Evolutionary conservation across 2,113 vertebrate species (phyloP).

Genomic region (Actinemys pallida): DNA sequence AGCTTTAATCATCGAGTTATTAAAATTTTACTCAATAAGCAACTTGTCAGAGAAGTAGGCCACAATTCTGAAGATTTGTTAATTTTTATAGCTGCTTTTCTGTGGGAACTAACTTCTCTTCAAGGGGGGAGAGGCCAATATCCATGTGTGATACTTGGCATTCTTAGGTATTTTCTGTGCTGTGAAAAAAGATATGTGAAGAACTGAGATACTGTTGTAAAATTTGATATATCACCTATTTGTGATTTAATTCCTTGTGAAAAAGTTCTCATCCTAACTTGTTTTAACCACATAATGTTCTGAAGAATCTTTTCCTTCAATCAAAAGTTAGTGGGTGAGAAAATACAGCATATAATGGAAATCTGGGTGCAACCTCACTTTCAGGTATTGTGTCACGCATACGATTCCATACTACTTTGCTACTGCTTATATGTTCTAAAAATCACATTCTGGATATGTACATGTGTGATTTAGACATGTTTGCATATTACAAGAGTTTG

Average conservation of each 20-base stretch:
- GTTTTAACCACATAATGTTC: constrained; percentile 5
- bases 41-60: neutral
- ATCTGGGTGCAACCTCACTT: neutral
- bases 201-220: neutral
- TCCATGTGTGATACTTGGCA: constrained; percentile 29
- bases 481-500: neutral
- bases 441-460: neutral
- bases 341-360: neutral
- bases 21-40: neutral
- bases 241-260: constrained; percentile 24
- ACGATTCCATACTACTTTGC: too few species aligned
- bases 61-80: neutral
- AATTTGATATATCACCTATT: constrained; percentile 27
- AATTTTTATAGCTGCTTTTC: neutral
- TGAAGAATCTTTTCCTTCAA: constrained; percentile 33
- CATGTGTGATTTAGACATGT: neutral
- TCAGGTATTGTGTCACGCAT: too few species aligned
- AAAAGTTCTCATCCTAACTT: constrained; percentile 51
- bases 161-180: constrained; percentile 19
- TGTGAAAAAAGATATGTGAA: constrained; percentile 32
- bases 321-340: constrained; percentile 5
- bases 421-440: too few species aligned
- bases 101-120: neutral
- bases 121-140: constrained; percentile 10
- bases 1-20: constrained; percentile 44